Percentiles rank a stretch among this genome's conserved stretches.
Evolutionary conservation across 1,140 invertebrate genomes (phyloP).

Genomic region (Camponotus pennsylvanicus): DNA sequence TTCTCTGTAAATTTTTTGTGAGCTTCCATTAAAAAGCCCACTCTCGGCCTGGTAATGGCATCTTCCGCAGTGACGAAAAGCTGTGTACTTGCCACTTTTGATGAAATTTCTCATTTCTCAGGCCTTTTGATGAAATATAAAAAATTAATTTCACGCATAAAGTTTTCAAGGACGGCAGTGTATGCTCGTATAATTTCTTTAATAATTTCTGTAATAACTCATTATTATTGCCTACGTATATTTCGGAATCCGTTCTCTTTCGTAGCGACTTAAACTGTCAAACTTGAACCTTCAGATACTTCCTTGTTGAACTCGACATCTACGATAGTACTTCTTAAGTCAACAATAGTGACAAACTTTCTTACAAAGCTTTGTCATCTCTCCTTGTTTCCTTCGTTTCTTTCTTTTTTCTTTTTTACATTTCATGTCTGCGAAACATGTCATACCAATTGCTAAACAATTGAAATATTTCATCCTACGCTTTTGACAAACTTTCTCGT

Average conservation of each 20-base stretch:
- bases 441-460: background rate
- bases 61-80: slow-evolving; percentile 7
- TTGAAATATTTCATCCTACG: slow-evolving; percentile 7
- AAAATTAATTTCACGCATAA: slow-evolving; percentile 9
- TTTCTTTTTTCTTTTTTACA: background rate
- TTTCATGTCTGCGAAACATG: slow-evolving; percentile 6
- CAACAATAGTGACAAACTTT: slow-evolving; percentile 32
- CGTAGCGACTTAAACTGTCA: slow-evolving; percentile 6
- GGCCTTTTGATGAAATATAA: slow-evolving; percentile 19
- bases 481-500: background rate
- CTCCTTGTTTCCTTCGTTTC: background rate
- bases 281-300: background rate
- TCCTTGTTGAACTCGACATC: slow-evolving; percentile 10
- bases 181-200: background rate
- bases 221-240: background rate
- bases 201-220: background rate
- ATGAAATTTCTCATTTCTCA: slow-evolving; percentile 8
- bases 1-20: slow-evolving; percentile 52
- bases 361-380: slow-evolving; percentile 7
- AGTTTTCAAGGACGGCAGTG: background rate
- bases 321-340: slow-evolving; percentile 29
- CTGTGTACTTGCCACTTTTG: slow-evolving; percentile 5
- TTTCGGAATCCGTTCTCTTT: background rate
- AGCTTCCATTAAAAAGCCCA: slow-evolving; percentile 52
- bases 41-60: slow-evolving; percentile 34